These are phyloP conservation scores for Natrix natrix DNA, from an alignment of 2,797 vertebrate genomes.

Conservation along the genomic window DNA sequence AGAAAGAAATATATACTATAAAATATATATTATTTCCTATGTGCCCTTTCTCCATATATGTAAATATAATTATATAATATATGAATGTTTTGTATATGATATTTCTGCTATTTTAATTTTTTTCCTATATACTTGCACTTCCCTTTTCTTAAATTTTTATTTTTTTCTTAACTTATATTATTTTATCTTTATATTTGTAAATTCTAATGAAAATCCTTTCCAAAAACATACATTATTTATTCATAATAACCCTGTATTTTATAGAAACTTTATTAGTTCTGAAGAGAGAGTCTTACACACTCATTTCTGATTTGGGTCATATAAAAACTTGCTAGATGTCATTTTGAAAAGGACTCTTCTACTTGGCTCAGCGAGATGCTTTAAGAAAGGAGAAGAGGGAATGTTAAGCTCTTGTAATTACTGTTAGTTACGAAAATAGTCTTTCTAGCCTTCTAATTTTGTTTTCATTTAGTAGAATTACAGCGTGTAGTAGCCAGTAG, in stretches of 20 bases:
- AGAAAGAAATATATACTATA: too few species aligned
- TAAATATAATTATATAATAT: too few species aligned
- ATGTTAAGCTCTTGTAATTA: constrained; percentile 15
- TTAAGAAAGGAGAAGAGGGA: constrained; percentile 46
- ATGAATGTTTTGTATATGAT: too few species aligned
- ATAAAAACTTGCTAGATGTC: neutral
- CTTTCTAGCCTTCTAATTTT: constrained; percentile 29
- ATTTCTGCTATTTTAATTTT: too few species aligned
- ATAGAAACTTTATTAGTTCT: constrained; percentile 14
- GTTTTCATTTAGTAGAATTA: neutral
- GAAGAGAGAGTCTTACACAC: neutral
- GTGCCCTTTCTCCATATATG: too few species aligned
- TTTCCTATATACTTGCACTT: too few species aligned
- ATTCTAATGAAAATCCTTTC: too few species aligned
- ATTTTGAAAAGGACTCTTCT: constrained; percentile 26
- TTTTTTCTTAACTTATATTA: too few species aligned
- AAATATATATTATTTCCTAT: too few species aligned
- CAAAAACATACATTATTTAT: constrained; percentile 23
- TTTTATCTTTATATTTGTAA: too few species aligned
- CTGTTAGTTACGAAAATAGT: constrained; percentile 22
- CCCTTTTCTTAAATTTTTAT: too few species aligned
- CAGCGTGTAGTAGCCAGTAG: neutral
- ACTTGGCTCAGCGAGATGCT: constrained; percentile 29
- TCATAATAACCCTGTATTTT: constrained; percentile 22
- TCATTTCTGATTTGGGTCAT: neutral